A percentile compares a stretch with the other conserved stretches of the same genome.
phyloP scores from a whole-genome alignment of 2,797 vertebrate species.

The Podarcis lilfordi region DNA sequence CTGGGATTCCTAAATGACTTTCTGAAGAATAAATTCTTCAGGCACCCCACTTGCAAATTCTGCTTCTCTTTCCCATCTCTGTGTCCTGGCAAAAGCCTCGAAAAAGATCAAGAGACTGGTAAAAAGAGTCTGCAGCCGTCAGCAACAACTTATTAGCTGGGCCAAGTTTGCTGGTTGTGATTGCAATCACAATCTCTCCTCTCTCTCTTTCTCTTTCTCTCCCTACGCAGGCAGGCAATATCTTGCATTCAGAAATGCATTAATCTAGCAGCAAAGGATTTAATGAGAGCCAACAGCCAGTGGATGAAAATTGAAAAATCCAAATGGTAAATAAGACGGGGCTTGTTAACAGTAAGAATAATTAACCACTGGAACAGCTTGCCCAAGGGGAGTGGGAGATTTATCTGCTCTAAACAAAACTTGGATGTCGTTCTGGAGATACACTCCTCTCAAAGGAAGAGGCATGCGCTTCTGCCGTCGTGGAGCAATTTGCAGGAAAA shows the following conservation, averaged over 20 bases:
- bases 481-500: not conserved
- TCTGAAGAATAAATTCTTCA: no score
- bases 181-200: not conserved
- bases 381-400: constrained; percentile 24
- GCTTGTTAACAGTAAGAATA: constrained; percentile 27
- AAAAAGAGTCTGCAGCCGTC: no score
- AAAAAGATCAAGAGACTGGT: no score
- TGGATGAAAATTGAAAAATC: constrained; percentile 13
- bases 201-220: no score
- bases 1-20: no score
- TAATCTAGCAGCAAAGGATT: not conserved
- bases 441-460: no score
- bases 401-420: constrained; percentile 4
- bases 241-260: not conserved
- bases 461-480: no score
- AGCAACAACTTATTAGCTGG: no score
- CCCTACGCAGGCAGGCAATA: not conserved
- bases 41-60: no score
- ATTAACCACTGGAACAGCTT: constrained; percentile 26
- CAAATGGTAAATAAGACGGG: constrained; percentile 17
- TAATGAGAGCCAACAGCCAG: not conserved
- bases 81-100: no score
- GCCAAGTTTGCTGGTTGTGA: no score
- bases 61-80: no score
- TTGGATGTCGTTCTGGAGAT: not conserved